phyloP scores from a whole-genome alignment of 1,140 invertebrate genomes.

The honey bee (Apis mellifera) region DNA sequence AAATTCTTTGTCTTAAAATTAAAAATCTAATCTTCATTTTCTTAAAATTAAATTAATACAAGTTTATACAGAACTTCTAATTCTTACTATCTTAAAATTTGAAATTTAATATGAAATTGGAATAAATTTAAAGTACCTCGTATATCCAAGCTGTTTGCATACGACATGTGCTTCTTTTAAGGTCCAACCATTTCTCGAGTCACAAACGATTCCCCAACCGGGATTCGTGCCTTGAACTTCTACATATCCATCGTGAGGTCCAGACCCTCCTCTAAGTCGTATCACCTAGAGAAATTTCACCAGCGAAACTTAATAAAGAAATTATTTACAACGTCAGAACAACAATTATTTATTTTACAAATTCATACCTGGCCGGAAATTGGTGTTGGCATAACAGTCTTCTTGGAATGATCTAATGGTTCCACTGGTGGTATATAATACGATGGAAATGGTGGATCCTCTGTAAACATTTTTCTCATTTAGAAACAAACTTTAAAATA shows the following conservation, averaged over 20 bases:
- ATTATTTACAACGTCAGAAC: constrained; percentile 1
- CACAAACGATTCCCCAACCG: constrained; percentile 83
- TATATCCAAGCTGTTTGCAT: constrained; percentile 83
- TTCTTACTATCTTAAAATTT: not conserved
- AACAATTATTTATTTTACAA: not conserved
- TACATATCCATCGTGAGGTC: constrained; percentile 81
- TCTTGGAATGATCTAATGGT: constrained; percentile 60
- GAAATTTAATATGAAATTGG: not conserved
- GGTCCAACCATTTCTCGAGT: constrained; percentile 80
- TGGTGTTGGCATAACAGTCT: constrained; percentile 62
- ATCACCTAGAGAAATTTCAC: constrained; percentile 73
- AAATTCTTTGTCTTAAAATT: too few relatives aligned
- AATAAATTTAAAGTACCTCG: constrained; percentile 72
- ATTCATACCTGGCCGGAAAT: constrained; percentile 73
- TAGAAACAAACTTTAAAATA: not conserved
- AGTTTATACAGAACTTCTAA: not conserved
- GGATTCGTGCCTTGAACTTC: constrained; percentile 79
- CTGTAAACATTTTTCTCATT: constrained; percentile 57
- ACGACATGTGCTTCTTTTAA: constrained; percentile 82
- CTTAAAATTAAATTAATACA: too few relatives aligned
- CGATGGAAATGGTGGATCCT: constrained; percentile 73
- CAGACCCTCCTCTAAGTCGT: constrained; percentile 81
- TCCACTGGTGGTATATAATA: constrained; percentile 72
- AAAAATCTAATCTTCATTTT: too few relatives aligned
- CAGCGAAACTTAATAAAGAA: not conserved